Evolutionary conservation across 2,888 invertebrate species (phyloP).

Genomic region (Cheilosia impressa): DNA sequence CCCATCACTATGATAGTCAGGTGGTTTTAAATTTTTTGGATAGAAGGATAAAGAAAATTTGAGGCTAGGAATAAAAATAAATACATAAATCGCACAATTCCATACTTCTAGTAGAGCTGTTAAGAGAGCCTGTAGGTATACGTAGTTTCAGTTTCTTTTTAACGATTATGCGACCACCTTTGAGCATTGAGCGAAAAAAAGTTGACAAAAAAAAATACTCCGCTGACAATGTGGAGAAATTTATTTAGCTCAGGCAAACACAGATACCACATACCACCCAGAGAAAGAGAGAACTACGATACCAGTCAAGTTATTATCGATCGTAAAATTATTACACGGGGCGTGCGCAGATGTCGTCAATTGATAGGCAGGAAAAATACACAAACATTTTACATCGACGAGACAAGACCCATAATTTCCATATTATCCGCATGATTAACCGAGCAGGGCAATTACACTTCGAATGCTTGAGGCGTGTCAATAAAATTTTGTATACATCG

Average conservation of each 20-base stretch:
- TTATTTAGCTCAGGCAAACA: constrained; percentile 43
- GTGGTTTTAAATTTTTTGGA: too few relatives aligned
- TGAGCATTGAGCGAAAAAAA: background rate
- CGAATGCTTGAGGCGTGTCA: background rate
- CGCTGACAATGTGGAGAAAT: constrained; percentile 46
- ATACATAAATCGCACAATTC: too few relatives aligned
- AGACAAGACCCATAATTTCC: constrained; percentile 57
- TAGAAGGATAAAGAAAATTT: too few relatives aligned
- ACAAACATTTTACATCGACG: constrained; percentile 35
- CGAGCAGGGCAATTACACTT: constrained; percentile 37
- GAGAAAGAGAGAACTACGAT: background rate
- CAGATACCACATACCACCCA: constrained; percentile 2
- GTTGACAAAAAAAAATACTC: constrained; percentile 5
- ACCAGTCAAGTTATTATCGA: constrained; percentile 61
- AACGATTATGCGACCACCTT: too few relatives aligned
- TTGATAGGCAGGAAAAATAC: constrained; percentile 27
- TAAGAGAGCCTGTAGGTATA: too few relatives aligned
- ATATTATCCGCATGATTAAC: constrained; percentile 67
- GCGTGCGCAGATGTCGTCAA: constrained; percentile 53
- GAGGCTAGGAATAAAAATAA: too few relatives aligned
- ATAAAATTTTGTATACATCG: constrained; percentile 22
- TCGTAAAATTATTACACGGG: constrained; percentile 56
- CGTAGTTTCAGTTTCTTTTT: too few relatives aligned
- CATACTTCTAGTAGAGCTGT: too few relatives aligned
- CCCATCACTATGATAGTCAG: too few relatives aligned